Evolutionary conservation across 2,797 vertebrate genomes (phyloP).

Genomic region (Varecia variegata): DNA sequence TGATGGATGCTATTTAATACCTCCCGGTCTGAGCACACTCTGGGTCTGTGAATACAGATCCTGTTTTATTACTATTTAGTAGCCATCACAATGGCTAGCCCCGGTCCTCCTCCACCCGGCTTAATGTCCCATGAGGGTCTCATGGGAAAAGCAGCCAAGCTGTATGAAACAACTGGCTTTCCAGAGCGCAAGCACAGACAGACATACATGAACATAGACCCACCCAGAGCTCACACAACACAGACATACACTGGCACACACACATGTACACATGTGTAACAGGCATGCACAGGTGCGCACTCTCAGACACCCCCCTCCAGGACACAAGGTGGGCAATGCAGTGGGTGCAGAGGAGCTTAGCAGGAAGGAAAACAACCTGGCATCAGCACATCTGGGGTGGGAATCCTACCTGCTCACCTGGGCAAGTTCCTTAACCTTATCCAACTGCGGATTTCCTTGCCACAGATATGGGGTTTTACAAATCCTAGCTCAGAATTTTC

Average conservation of each 20-base stretch:
- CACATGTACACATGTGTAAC: no score
- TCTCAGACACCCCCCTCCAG: background rate
- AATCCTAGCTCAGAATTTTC: background rate
- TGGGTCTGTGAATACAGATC: conserved; percentile 34
- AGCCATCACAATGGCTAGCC: background rate
- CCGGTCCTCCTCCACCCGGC: background rate
- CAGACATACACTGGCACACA: background rate
- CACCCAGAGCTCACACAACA: background rate
- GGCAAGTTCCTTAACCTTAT: background rate
- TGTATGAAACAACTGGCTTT: background rate
- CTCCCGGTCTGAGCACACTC: background rate
- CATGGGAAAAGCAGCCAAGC: background rate
- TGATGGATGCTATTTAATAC: conserved; percentile 60
- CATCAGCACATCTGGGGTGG: background rate
- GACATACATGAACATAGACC: background rate
- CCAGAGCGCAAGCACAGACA: background rate
- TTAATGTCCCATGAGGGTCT: conserved; percentile 31
- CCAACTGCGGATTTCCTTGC: no score
- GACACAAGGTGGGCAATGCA: fast-evolving
- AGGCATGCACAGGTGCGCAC: background rate
- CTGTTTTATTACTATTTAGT: conserved; percentile 36
- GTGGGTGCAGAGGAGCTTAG: background rate
- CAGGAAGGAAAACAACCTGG: background rate
- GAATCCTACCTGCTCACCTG: background rate
- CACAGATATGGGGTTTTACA: background rate